A percentile compares a stretch with the other conserved stretches of the same genome.
phyloP scores from a whole-genome alignment of 2,113 vertebrate genomes.

The Oncorhynchus tshawytscha region DNA sequence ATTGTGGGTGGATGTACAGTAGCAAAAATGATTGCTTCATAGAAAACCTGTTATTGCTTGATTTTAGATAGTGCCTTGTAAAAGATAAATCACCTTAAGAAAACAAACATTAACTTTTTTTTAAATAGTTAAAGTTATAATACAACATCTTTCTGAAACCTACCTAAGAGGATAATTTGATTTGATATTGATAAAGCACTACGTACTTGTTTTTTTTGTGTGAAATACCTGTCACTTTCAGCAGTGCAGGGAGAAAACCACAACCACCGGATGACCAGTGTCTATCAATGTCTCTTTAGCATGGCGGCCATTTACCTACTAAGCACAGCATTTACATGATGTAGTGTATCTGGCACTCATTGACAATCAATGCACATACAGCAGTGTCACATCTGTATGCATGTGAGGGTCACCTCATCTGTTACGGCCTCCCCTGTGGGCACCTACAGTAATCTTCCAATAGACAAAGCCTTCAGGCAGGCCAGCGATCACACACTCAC shows the following conservation, averaged over 20 bases:
- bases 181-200: slow-evolving; percentile 1
- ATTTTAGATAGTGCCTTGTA: background rate
- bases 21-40: background rate
- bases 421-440: slow-evolving; percentile 43
- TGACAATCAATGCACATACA: slow-evolving; percentile 49
- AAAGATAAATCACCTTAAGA: slow-evolving; percentile 20
- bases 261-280: background rate
- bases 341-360: slow-evolving; percentile 14
- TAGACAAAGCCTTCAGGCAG: slow-evolving; percentile 54
- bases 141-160: background rate
- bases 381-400: slow-evolving; percentile 55
- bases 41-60: background rate
- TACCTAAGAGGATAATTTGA: background rate
- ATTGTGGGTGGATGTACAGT: background rate
- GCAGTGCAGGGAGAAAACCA: background rate
- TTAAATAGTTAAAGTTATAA: slow-evolving; percentile 37
- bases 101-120: slow-evolving; percentile 20
- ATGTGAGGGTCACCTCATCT: slow-evolving; percentile 42
- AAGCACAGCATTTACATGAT: slow-evolving; percentile 27
- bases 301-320: slow-evolving; percentile 12
- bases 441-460: slow-evolving; percentile 56
- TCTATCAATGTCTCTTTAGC: slow-evolving; percentile 3
- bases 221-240: background rate
- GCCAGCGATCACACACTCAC: slow-evolving; percentile 46
- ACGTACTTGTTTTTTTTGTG: background rate